Conservation (phyloP, 2,113 vertebrate genomes). For the Pelecanoides urinatrix region DNA sequence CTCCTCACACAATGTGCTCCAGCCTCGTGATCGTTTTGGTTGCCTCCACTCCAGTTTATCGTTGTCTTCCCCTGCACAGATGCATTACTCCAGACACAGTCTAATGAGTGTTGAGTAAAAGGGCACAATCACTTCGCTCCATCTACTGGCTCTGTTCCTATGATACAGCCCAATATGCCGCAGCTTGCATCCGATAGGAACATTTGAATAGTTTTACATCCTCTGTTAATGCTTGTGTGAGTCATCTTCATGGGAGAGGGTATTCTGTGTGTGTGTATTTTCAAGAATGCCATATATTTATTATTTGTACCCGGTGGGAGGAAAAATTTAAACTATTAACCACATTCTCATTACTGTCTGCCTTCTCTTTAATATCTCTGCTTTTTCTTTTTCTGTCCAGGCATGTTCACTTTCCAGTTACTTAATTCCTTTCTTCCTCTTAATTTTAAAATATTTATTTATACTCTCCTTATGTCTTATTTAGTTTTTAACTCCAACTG, state of each 20-base stretch:
- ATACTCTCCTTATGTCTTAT: background rate
- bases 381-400: background rate
- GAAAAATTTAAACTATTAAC: background rate
- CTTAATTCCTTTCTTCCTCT: background rate
- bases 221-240: background rate
- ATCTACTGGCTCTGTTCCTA: background rate
- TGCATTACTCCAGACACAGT: background rate
- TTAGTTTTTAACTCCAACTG: background rate
- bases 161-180: background rate
- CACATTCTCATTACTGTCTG: background rate
- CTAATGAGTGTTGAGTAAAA: background rate
- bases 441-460: background rate
- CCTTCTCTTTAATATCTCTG: background rate
- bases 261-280: background rate
- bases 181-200: background rate
- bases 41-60: background rate
- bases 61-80: too few relatives aligned
- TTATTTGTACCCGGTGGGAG: background rate
- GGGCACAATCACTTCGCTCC: background rate
- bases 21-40: background rate
- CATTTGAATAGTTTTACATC: background rate
- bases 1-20: background rate
- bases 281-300: background rate
- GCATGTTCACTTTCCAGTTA: background rate
- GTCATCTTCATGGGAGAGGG: background rate